Evolutionary conservation across 2,113 vertebrate species (phyloP), one percentile per base, ranked within the genome.

Genomic region (Bos javanicus): DNA sequence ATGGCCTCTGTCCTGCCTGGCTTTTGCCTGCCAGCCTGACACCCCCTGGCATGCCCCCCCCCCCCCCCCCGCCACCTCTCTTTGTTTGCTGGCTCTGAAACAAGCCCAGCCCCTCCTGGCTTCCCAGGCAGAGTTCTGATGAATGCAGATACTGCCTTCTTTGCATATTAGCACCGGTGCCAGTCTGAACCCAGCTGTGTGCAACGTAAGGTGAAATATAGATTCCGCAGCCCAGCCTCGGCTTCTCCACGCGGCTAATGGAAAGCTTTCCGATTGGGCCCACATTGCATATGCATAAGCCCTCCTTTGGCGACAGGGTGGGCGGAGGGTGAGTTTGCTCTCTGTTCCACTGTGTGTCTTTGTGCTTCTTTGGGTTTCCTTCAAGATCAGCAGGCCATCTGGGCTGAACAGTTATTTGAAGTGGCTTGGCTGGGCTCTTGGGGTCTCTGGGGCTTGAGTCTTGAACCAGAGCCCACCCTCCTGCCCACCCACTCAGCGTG

Each of bases 61-160:
- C 17, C 99, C 98, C 98, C 9, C 17, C 98, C 36, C 3, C 39
- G 39, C 39, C 98, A 98, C 96, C 98, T 99, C 17, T 33, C 98
- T 99, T 99, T 99, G 99, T 99, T 99, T 99, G 99, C 98, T 97
- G 98, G 71, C 28, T 83, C 54, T 98, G 99, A 99, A 99, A 99
- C 99, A 99, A 99, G 99, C 98, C 99, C 99, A 98, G 99, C 99
- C 99, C 99, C 99, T 99, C 97, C 99, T 99, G 99, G 99, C 99
- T 99, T 98, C 98, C 98, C 99, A 98, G 99, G 98, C 99, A 98
- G 98, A 99, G 98, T 99, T 99, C 99, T 99, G 99, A 99, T 99
- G 99, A 99, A 99, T 99, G 98, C 99, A 99, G 99, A 98, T 98
- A 98, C 86, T 54, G 97, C 97, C 97, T 98, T 90, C 94, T 99